These are phyloP conservation scores for Stigmatopora nigra DNA, from an alignment of 2,113 vertebrate genomes.

Conservation along the genomic window DNA sequence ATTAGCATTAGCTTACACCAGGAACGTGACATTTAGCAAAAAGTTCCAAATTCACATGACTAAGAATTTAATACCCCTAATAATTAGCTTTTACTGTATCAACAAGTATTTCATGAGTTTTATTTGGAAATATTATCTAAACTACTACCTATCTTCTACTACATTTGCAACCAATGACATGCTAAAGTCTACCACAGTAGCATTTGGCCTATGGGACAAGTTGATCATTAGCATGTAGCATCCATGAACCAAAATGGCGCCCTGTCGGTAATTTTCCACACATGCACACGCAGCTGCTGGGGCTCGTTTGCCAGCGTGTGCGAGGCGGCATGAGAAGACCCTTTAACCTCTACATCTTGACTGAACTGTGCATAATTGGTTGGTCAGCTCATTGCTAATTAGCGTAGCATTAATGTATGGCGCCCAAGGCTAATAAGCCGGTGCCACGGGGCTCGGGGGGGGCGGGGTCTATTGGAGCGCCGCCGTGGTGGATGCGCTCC, in stretches of 20 bases:
- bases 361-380: slow-evolving; percentile 70
- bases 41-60: no score
- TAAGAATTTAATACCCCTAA: no score
- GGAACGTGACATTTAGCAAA: no score
- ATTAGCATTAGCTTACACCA: no score
- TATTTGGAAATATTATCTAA: no score
- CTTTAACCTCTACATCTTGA: slow-evolving; percentile 64
- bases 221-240: neutral
- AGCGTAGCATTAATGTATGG: slow-evolving; percentile 59
- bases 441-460: slow-evolving; percentile 37
- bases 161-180: neutral
- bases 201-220: neutral
- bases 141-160: neutral
- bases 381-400: slow-evolving; percentile 72
- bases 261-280: neutral
- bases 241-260: no score
- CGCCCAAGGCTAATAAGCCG: slow-evolving; percentile 43
- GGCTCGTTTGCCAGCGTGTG: slow-evolving; percentile 27
- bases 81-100: no score
- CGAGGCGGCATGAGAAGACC: slow-evolving; percentile 37
- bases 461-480: slow-evolving; percentile 35
- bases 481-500: slow-evolving; percentile 23
- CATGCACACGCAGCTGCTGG: slow-evolving; percentile 7
- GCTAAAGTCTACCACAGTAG: no score
- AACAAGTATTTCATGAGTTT: no score